Percentiles rank a stretch among this genome's conserved stretches.
phyloP scores from a whole-genome alignment of 2,113 vertebrate species.

The Salvelinus alpinus region DNA sequence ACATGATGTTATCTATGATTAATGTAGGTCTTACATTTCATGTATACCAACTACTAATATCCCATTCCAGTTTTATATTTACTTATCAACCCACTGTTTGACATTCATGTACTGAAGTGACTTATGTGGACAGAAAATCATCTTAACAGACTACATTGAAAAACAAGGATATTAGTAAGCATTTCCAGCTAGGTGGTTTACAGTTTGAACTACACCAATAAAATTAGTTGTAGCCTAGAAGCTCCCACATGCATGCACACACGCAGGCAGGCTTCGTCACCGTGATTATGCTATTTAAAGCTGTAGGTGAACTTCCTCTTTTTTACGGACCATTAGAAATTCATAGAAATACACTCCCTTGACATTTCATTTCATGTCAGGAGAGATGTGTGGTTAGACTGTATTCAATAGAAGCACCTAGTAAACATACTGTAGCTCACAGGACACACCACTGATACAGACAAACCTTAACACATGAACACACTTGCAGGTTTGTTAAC shows the following conservation, averaged over 20 bases:
- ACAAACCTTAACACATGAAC: constrained; percentile 2
- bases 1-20: neutral
- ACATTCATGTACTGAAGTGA: too few relatives aligned
- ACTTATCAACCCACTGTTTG: too few relatives aligned
- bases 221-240: too few relatives aligned
- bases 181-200: too few relatives aligned
- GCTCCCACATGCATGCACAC: too few relatives aligned
- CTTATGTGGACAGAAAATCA: too few relatives aligned
- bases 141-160: neutral
- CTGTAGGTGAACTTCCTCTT: constrained; percentile 68
- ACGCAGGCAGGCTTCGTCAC: constrained; percentile 8
- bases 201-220: constrained; percentile 14
- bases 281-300: constrained; percentile 28
- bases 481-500: neutral
- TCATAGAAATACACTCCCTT: constrained; percentile 67
- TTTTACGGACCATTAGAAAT: constrained; percentile 62
- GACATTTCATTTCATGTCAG: constrained; percentile 5
- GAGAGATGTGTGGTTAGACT: too few relatives aligned
- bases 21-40: neutral
- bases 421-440: neutral
- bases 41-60: neutral
- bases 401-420: too few relatives aligned
- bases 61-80: neutral
- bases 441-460: constrained; percentile 8
- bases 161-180: constrained; percentile 23